These are phyloP conservation scores for Geotrupes spiniger DNA, from an alignment of 2,888 invertebrate genomes.

Conservation along the genomic window DNA sequence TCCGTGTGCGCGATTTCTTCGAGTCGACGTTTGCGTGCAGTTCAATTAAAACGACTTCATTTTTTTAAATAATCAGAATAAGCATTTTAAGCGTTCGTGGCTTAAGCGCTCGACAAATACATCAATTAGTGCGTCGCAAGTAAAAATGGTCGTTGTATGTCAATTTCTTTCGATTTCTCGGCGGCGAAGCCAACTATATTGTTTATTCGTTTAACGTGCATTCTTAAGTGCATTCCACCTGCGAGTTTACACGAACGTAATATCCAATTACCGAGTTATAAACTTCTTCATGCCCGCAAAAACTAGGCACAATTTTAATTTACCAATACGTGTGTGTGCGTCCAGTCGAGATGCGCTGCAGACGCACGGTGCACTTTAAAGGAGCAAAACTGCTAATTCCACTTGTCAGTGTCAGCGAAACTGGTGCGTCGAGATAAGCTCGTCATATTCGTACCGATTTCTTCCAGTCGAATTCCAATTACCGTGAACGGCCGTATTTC, in stretches of 20 bases:
- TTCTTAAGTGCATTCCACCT: conserved; percentile 43
- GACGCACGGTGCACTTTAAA: conserved; percentile 22
- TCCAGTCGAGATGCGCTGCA: conserved; percentile 20
- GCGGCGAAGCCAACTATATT: conserved; percentile 20
- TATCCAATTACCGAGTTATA: conserved; percentile 46
- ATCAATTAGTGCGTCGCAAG: conserved; percentile 16
- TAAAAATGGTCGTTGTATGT: conserved; percentile 5
- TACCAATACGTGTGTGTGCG: conserved; percentile 28
- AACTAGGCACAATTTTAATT: conserved; percentile 38
- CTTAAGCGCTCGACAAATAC: conserved; percentile 15
- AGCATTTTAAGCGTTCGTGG: not conserved
- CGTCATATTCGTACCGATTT: conserved; percentile 7
- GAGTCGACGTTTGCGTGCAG: too few species aligned
- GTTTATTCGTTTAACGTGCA: conserved; percentile 41
- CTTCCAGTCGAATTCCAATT: conserved; percentile 14
- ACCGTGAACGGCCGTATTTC: conserved; percentile 20
- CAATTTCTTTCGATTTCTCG: conserved; percentile 13
- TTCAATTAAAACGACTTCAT: too few species aligned
- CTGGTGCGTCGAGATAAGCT: conserved; percentile 1
- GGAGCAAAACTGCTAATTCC: conserved; percentile 22
- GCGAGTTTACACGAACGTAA: conserved; percentile 47
- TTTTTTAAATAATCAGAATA: not conserved
- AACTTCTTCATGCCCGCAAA: conserved; percentile 35
- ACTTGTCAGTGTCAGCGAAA: conserved; percentile 23
- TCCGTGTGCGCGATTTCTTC: too few species aligned